These are phyloP conservation scores for Chloroceryle aenea DNA, from an alignment of 2,113 vertebrate genomes.

Conservation along the genomic window DNA sequence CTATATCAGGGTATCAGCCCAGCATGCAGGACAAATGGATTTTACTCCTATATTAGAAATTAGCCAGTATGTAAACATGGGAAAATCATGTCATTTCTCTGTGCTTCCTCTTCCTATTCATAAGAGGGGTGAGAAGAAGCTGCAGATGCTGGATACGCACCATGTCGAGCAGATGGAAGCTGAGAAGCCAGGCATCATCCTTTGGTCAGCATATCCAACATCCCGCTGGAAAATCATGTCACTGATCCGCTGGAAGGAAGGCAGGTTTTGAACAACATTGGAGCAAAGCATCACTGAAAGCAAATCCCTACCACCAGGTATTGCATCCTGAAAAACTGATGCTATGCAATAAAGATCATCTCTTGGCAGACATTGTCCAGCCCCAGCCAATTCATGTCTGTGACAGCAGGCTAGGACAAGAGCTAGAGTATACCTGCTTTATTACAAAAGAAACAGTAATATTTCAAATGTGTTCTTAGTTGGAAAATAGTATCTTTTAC, in stretches of 20 bases:
- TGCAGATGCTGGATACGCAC: accelerated
- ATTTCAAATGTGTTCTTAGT: not conserved
- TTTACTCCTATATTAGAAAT: not conserved
- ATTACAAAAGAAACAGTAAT: not conserved
- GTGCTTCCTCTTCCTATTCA: not conserved
- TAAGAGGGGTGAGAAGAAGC: not conserved
- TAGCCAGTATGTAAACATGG: not conserved
- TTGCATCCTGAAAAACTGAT: not conserved
- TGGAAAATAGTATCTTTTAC: not conserved
- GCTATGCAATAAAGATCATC: not conserved
- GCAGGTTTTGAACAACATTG: not conserved
- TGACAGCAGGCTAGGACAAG: not conserved
- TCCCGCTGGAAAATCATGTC: not conserved
- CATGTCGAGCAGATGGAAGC: not conserved
- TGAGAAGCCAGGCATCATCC: not conserved
- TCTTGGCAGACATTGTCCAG: not conserved
- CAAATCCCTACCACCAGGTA: not conserved
- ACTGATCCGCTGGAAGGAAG: slow-evolving; percentile 12
- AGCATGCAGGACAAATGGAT: not conserved
- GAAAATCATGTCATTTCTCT: not conserved
- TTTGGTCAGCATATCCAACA: not conserved
- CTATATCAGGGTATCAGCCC: not conserved
- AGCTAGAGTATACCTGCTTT: not conserved
- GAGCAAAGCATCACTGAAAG: not conserved
- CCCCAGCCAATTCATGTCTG: not conserved